A percentile compares a stretch with the other conserved stretches of the same genome.
Evolutionary conservation across 2,888 invertebrate species (phyloP).

Genomic region (Cryptocheilus praepositus): DNA sequence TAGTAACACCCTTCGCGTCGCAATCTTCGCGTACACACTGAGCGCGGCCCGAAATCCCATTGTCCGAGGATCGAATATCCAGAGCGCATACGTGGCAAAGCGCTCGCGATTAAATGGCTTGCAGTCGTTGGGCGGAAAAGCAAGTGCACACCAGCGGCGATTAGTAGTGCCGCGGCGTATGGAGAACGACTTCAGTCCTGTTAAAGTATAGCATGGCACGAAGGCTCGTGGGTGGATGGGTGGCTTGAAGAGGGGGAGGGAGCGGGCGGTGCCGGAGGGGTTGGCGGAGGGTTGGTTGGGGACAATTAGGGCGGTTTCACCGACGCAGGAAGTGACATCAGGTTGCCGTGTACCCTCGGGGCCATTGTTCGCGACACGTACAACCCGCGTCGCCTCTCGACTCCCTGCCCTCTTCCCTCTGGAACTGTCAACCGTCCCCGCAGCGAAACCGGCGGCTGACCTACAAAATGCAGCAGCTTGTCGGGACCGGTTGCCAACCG

Average conservation of each 20-base stretch:
- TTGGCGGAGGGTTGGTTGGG: slow-evolving; percentile 40
- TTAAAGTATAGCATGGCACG: slow-evolving; percentile 25
- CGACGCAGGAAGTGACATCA: slow-evolving; percentile 63
- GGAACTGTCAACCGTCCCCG: slow-evolving; percentile 54
- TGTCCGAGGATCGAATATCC: too few relatives aligned
- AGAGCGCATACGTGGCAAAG: slow-evolving; percentile 3
- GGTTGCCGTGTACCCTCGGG: slow-evolving; percentile 62
- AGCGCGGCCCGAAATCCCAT: too few relatives aligned
- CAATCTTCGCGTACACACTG: too few relatives aligned
- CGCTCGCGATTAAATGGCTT: too few relatives aligned
- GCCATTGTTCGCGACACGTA: slow-evolving; percentile 64
- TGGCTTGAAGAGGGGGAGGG: slow-evolving; percentile 13
- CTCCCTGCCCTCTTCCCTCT: slow-evolving; percentile 46
- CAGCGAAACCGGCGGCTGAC: slow-evolving; percentile 51
- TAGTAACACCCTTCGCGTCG: too few relatives aligned
- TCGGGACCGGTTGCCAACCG: slow-evolving; percentile 56
- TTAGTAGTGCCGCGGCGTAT: too few relatives aligned
- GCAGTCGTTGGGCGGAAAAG: too few relatives aligned
- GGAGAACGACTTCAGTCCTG: neutral
- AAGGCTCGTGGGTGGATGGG: slow-evolving; percentile 26
- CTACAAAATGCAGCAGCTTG: slow-evolving; percentile 60
- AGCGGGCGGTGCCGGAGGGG: slow-evolving; percentile 8
- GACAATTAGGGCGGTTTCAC: slow-evolving; percentile 62
- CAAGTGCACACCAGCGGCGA: too few relatives aligned
- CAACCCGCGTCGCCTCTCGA: slow-evolving; percentile 55